Percentiles rank a stretch among this genome's conserved stretches.
Evolutionary conservation across 2,888 invertebrate species (phyloP).

Genomic region (Nipponacmea schrenckii): DNA sequence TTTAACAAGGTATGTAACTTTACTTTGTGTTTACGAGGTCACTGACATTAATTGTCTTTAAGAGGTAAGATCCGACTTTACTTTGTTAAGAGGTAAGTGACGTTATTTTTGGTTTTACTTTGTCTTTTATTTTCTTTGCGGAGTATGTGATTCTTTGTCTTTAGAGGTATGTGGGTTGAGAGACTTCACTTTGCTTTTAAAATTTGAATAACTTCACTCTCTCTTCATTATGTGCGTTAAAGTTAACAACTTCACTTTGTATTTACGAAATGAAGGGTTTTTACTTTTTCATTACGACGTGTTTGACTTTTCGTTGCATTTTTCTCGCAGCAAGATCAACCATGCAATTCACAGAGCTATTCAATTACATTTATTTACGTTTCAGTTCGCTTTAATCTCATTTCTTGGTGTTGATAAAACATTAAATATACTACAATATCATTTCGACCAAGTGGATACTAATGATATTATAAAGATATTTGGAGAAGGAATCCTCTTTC

Average conservation of each 20-base stretch:
- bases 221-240: conserved; percentile 31
- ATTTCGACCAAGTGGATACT: neutral
- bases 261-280: conserved; percentile 31
- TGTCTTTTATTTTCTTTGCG: too few species aligned
- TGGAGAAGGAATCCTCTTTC: neutral
- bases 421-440: conserved; percentile 6
- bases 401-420: conserved; percentile 20
- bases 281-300: conserved; percentile 37
- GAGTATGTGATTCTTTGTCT: too few species aligned
- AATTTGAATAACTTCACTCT: conserved; percentile 31
- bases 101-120: conserved; percentile 23
- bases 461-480: neutral
- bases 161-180: too few species aligned
- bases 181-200: too few species aligned
- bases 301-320: conserved; percentile 26
- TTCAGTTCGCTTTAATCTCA: conserved; percentile 31
- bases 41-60: conserved; percentile 25
- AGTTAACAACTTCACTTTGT: conserved; percentile 21
- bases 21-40: conserved; percentile 37
- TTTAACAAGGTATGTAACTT: conserved; percentile 21
- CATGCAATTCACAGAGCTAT: neutral
- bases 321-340: too few species aligned
- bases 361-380: neutral
- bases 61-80: conserved; percentile 28
- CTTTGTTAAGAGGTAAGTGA: conserved; percentile 35